phyloP scores from a whole-genome alignment of 2,113 vertebrate species.

The Diadophis punctatus region DNA sequence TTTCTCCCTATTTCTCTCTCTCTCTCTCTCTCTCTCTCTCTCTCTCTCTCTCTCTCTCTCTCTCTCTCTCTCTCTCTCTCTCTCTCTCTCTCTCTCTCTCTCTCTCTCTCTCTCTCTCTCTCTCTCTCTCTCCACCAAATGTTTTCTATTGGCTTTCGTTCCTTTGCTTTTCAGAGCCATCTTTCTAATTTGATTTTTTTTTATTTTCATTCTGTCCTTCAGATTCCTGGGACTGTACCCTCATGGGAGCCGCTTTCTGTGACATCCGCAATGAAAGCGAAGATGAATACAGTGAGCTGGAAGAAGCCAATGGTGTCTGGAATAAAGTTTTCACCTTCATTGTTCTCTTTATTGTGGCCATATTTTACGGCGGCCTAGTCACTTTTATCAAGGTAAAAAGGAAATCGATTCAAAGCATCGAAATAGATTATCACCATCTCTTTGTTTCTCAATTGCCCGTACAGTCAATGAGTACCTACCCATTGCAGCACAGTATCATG shows the following conservation, averaged over 20 bases:
- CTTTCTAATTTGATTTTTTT: not conserved
- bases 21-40: no score
- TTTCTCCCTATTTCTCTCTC: no score
- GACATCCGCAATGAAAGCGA: not conserved
- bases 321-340: slow-evolving; percentile 75
- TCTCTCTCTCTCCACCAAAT: not conserved
- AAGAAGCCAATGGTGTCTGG: slow-evolving; percentile 59
- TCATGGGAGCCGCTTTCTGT: not conserved
- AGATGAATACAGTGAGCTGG: slow-evolving; percentile 12
- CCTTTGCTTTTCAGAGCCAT: not conserved
- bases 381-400: slow-evolving; percentile 71
- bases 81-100: no score
- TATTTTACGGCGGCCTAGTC: slow-evolving; percentile 78
- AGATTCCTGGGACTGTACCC: slow-evolving; percentile 3
- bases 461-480: not conserved
- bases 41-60: no score
- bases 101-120: not conserved
- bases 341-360: slow-evolving; percentile 79
- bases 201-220: not conserved
- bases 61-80: no score
- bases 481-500: not conserved
- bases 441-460: not conserved
- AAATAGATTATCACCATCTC: not conserved
- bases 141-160: not conserved
- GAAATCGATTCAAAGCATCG: not conserved